Percentiles rank a stretch among this genome's conserved stretches.
phyloP scores from a whole-genome alignment of 2,797 vertebrate species.

The Botia almorhae region DNA sequence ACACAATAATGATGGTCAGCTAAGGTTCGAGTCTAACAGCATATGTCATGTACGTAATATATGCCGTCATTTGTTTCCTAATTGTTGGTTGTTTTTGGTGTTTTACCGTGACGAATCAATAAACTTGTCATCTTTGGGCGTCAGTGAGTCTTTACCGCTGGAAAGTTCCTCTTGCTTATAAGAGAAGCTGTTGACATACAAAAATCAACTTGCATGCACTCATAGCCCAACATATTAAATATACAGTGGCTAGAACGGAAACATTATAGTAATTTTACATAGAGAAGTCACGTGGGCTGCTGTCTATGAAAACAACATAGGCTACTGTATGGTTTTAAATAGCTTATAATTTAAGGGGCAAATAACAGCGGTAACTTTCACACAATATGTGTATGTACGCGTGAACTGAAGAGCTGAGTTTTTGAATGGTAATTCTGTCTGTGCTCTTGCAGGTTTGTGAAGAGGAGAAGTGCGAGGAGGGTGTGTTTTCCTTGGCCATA shows the following conservation, averaged over 20 bases:
- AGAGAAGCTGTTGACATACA: background rate
- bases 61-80: slow-evolving; percentile 75
- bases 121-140: slow-evolving; percentile 55
- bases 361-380: too few relatives aligned
- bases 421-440: slow-evolving; percentile 21
- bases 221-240: background rate
- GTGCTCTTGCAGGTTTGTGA: slow-evolving; percentile 85
- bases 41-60: slow-evolving; percentile 48
- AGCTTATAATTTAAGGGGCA: too few relatives aligned
- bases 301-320: too few relatives aligned
- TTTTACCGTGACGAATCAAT: slow-evolving; percentile 75
- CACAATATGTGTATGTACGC: too few relatives aligned
- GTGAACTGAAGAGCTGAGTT: background rate
- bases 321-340: too few relatives aligned
- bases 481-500: slow-evolving; percentile 94
- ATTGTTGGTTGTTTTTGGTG: slow-evolving; percentile 55
- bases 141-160: slow-evolving; percentile 25
- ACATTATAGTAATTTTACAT: background rate
- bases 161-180: slow-evolving; percentile 30
- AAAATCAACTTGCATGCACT: slow-evolving; percentile 11
- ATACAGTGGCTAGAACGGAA: background rate
- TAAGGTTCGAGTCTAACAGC: slow-evolving; percentile 63
- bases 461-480: slow-evolving; percentile 90
- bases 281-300: too few relatives aligned
- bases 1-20: slow-evolving; percentile 75